Conservation (phyloP, 2,113 vertebrate genomes). For the Syngnathus scovelli region DNA sequence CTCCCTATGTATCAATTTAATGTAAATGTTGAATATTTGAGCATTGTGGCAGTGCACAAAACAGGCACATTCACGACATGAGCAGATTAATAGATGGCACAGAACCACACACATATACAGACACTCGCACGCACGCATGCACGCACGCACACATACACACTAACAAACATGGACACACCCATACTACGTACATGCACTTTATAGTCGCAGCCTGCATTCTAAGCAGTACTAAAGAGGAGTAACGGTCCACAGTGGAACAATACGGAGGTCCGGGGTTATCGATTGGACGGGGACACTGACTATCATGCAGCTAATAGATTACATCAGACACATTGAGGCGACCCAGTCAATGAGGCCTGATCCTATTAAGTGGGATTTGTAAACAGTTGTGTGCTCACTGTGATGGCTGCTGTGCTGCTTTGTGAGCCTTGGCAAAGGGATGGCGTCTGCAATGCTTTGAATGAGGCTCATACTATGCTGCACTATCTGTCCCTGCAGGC, state of each 20-base stretch:
- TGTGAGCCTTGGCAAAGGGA: conserved; percentile 53
- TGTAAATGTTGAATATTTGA: conserved; percentile 20
- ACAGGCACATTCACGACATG: not conserved
- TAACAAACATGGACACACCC: conserved; percentile 18
- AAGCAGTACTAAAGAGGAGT: conserved; percentile 61
- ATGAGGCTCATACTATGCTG: conserved; percentile 27
- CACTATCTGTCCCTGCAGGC: conserved; percentile 12
- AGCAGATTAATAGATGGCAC: conserved; percentile 8
- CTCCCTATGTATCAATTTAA: conserved; percentile 20
- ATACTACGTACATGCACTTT: conserved; percentile 34
- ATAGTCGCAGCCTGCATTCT: conserved; percentile 55
- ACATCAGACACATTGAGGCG: conserved; percentile 66
- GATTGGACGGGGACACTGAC: conserved; percentile 67
- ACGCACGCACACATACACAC: not conserved
- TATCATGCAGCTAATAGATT: conserved; percentile 75
- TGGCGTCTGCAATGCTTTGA: conserved; percentile 33
- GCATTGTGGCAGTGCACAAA: not conserved
- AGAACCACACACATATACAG: conserved; percentile 3
- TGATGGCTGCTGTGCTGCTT: conserved; percentile 60
- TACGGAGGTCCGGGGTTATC: conserved; percentile 62
- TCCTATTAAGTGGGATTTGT: conserved; percentile 76
- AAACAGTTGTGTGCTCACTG: conserved; percentile 70
- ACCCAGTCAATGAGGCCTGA: conserved; percentile 72
- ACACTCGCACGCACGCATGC: too few species aligned
- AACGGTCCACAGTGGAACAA: conserved; percentile 66